phyloP scores from a whole-genome alignment of 1,140 invertebrate genomes.

The Oscheius sp. region DNA sequence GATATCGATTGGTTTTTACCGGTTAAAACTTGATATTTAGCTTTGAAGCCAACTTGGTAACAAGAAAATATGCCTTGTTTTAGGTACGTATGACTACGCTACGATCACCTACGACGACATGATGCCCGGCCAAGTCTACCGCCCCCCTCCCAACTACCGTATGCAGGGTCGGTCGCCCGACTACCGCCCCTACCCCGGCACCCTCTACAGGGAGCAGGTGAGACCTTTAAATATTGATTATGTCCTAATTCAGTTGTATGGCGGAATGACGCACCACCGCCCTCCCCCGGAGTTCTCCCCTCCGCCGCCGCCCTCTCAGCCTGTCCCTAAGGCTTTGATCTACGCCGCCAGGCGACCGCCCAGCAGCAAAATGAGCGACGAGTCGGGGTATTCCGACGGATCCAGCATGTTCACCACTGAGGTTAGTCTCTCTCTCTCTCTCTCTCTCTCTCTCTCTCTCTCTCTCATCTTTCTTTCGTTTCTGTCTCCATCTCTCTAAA shows the following conservation, averaged over 20 bases:
- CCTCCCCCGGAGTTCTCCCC: slow-evolving; percentile 29
- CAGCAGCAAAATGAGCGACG: slow-evolving; percentile 29
- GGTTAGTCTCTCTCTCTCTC: not conserved
- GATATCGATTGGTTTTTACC: no score
- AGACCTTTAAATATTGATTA: not conserved
- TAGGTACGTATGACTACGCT: slow-evolving; percentile 42
- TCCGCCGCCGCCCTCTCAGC: slow-evolving; percentile 18
- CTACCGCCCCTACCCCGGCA: not conserved
- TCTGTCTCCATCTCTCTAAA: no score
- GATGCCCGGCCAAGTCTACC: slow-evolving; percentile 25
- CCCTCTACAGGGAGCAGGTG: not conserved
- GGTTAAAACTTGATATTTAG: no score
- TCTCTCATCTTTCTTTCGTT: no score
- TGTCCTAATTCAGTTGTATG: not conserved
- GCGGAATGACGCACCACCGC: slow-evolving; percentile 14
- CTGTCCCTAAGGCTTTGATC: not conserved
- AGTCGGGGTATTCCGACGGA: slow-evolving; percentile 36
- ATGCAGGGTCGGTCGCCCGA: not conserved
- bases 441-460: no score
- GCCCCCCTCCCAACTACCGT: slow-evolving; percentile 16
- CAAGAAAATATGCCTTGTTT: no score
- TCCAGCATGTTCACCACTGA: slow-evolving; percentile 30
- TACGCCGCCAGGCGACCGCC: not conserved
- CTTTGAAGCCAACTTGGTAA: no score
- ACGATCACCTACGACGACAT: slow-evolving; percentile 40